Evolutionary conservation across 2,797 vertebrate genomes (phyloP), one percentile per base, ranked within the genome.

Genomic region (Platyrinchus mystaceus): DNA sequence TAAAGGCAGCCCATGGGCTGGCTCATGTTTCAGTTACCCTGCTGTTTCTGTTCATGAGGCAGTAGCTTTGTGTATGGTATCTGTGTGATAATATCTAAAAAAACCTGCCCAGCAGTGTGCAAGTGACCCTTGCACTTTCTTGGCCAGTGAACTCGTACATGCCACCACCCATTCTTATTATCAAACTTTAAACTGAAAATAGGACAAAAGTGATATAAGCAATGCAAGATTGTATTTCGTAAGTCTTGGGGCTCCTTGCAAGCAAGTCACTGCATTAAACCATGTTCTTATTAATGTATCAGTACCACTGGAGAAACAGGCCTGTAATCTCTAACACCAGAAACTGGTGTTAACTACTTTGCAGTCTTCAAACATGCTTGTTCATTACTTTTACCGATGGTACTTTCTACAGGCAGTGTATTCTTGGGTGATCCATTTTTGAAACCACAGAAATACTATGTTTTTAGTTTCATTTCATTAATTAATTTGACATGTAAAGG

Each of bases 1-100:
- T 59, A 79, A 90, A 90, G 78, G 89, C 92, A 96, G 90, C 84
- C 78, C 2, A 5, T 79, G 76, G 68, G 23, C 85, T 86, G 92
- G 47, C 78, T 87, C 53, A 14, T 67, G 78, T 89, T 89, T 93
- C 82, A 68, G 56, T 83, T 56, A 37, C 91, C 60, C 68, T 67
- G 82, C 68, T 83, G 68, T 81, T 93, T 46, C 85, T 90, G 76
- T 64, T 77, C 2, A 1, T 8, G 58, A 83, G 80, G 76, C 74
- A 41, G 67, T 3, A 82, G 74, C 24, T 89, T 34, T 92, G 77
- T 75, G 46, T 66, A 50, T 73, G 39, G 23, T 55, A 21, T 62
- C 58, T 76, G 53, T 0, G 0, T 67, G 79, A 64, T 41, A 49
- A 1, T 43, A 58, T 14, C 82, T 71, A 30, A 55, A 82, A 86